A percentile compares a stretch with the other conserved stretches of the same genome.
Evolutionary conservation across 2,113 vertebrate genomes (phyloP).

Genomic region (Astur gentilis): DNA sequence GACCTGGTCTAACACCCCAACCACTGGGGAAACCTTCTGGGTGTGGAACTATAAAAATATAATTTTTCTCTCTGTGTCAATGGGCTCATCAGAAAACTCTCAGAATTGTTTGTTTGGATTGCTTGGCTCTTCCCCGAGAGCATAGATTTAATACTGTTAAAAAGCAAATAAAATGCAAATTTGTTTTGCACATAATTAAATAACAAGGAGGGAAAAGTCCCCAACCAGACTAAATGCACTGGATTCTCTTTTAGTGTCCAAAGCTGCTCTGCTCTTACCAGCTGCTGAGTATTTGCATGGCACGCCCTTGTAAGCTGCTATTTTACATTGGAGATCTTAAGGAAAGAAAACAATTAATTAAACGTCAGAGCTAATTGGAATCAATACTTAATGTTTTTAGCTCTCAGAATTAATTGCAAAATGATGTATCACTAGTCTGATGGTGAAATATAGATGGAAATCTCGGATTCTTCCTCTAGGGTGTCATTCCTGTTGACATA

Average conservation of each 20-base stretch:
- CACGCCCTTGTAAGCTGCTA: neutral
- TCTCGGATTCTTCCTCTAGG: slow-evolving; percentile 36
- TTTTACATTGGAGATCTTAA: neutral
- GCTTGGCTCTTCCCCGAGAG: neutral
- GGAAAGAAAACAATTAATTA: slow-evolving; percentile 64
- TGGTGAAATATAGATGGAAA: slow-evolving; percentile 56
- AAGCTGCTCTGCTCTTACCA: neutral
- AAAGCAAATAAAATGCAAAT: neutral
- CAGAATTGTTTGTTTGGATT: neutral
- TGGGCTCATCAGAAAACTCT: neutral
- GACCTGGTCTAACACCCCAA: neutral
- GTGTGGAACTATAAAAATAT: neutral
- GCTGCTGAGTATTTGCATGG: neutral
- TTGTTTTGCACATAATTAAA: neutral
- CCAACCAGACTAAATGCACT: neutral
- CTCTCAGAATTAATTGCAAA: slow-evolving; percentile 66
- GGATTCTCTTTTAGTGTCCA: neutral
- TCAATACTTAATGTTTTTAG: slow-evolving; percentile 65
- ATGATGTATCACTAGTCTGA: slow-evolving; percentile 52
- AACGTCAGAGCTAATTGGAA: slow-evolving; percentile 64
- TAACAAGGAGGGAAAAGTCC: neutral
- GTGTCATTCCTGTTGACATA: neutral
- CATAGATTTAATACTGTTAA: neutral
- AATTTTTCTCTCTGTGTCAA: neutral
- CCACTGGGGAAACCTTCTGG: neutral